phyloP scores from a whole-genome alignment of 2,797 vertebrate species.

The Ctenopoma multispine region DNA sequence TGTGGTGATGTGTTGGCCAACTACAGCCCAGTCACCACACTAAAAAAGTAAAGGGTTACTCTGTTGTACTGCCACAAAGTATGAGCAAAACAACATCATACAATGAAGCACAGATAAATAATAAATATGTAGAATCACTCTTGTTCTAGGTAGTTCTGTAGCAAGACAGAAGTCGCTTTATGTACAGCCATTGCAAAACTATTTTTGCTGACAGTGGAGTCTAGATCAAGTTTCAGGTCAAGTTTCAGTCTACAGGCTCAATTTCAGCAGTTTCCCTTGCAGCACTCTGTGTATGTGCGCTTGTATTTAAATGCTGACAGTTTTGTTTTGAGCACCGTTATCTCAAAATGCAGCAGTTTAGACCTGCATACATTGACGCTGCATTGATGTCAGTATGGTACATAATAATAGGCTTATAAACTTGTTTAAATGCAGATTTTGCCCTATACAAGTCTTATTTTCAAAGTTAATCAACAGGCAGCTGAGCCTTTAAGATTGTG shows the following conservation, averaged over 20 bases:
- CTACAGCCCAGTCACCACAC: slow-evolving; percentile 15
- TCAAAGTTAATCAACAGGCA: not conserved
- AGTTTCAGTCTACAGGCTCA: slow-evolving; percentile 48
- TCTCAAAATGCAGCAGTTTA: slow-evolving; percentile 3
- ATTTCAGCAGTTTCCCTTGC: slow-evolving; percentile 51
- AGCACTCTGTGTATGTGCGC: not conserved
- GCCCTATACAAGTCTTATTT: not conserved
- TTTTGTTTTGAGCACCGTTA: slow-evolving; percentile 4
- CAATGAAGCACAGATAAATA: not conserved
- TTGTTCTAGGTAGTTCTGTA: slow-evolving; percentile 1
- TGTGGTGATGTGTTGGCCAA: slow-evolving; percentile 35
- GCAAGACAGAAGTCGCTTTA: slow-evolving; percentile 2
- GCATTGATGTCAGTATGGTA: not conserved
- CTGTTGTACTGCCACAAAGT: slow-evolving; percentile 1
- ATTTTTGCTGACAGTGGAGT: slow-evolving; percentile 25
- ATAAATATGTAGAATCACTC: not conserved
- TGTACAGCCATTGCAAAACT: slow-evolving; percentile 18
- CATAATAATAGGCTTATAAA: not conserved
- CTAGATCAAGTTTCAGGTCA: slow-evolving; percentile 56
- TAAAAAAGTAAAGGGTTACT: slow-evolving; percentile 33
- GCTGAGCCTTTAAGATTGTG: not conserved
- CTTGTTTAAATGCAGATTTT: not conserved
- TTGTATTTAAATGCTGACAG: slow-evolving; percentile 19
- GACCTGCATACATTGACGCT: not conserved
- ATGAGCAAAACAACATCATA: slow-evolving; percentile 3